Evolutionary conservation across 2,113 vertebrate genomes (phyloP).

Genomic region (Gadus macrocephalus): DNA sequence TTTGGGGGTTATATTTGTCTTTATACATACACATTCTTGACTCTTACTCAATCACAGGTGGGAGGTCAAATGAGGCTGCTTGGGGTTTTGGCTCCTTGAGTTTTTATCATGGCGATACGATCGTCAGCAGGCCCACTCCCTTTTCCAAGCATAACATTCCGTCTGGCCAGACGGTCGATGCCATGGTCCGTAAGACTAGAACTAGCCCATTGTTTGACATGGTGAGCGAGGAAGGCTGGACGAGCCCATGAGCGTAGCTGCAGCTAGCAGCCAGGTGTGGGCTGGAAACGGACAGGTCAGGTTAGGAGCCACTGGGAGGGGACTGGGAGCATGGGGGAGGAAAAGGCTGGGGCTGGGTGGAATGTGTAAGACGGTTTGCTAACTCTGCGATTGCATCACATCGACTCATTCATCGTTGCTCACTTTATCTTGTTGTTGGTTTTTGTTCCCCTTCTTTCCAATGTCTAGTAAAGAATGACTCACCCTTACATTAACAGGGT

Average conservation of each 20-base stretch:
- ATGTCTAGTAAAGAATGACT: too few relatives aligned
- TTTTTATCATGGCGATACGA: background rate
- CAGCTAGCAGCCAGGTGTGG: slow-evolving; percentile 35
- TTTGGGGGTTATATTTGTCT: background rate
- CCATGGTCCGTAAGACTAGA: too few relatives aligned
- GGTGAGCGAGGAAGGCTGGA: too few relatives aligned
- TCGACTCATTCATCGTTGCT: slow-evolving; percentile 19
- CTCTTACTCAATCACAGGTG: too few relatives aligned
- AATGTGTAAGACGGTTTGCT: background rate
- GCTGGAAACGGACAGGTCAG: slow-evolving; percentile 35
- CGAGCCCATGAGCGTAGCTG: background rate
- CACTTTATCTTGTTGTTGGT: too few relatives aligned
- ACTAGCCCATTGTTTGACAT: too few relatives aligned
- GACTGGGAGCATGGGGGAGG: slow-evolving; percentile 32
- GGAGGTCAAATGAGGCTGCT: background rate
- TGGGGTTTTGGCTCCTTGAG: background rate
- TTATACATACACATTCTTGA: background rate
- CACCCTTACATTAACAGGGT: too few relatives aligned
- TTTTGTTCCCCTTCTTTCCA: too few relatives aligned
- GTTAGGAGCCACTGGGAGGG: slow-evolving; percentile 24
- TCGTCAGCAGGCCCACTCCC: too few relatives aligned
- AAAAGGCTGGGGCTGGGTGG: background rate
- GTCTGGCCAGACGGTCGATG: too few relatives aligned
- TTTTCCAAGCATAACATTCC: too few relatives aligned
- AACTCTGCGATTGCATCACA: slow-evolving; percentile 31